Evolutionary conservation across 2,888 invertebrate genomes (phyloP).

Genomic region (Pantelozetes paolii): DNA sequence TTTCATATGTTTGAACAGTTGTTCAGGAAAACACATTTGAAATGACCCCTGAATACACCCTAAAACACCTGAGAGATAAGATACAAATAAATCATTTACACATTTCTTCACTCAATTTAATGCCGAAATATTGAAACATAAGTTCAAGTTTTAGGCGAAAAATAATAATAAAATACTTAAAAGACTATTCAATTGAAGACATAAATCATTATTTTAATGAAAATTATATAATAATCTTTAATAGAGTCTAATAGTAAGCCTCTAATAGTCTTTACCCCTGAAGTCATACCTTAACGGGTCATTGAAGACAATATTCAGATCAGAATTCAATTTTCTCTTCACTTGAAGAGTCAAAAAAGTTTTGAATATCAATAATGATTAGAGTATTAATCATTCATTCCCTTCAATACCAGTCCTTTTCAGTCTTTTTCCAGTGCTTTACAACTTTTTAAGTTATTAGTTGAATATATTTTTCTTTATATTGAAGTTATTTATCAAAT

Average conservation of each 20-base stretch:
- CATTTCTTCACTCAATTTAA: slow-evolving; percentile 6
- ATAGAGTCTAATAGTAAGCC: not conserved
- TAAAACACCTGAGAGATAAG: too few species aligned
- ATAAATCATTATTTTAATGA: not conserved
- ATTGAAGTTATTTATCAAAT: too few species aligned
- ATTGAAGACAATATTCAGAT: not conserved
- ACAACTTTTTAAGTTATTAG: too few species aligned
- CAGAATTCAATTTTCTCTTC: not conserved
- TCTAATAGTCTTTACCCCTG: not conserved
- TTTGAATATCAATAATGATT: too few species aligned
- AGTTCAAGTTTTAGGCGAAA: not conserved
- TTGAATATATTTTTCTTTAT: too few species aligned
- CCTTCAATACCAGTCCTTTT: too few species aligned
- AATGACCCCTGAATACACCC: not conserved
- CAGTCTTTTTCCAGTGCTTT: too few species aligned
- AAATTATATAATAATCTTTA: not conserved
- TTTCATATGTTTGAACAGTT: too few species aligned
- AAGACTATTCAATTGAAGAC: not conserved
- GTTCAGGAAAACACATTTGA: not conserved
- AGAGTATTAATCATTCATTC: not conserved
- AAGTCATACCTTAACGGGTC: not conserved
- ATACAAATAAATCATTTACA: not conserved
- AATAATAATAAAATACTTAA: not conserved
- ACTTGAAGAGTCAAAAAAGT: not conserved
- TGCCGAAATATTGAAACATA: not conserved